Conservation (phyloP, 2,888 invertebrate species). For the Drosophila lutescens region DNA sequence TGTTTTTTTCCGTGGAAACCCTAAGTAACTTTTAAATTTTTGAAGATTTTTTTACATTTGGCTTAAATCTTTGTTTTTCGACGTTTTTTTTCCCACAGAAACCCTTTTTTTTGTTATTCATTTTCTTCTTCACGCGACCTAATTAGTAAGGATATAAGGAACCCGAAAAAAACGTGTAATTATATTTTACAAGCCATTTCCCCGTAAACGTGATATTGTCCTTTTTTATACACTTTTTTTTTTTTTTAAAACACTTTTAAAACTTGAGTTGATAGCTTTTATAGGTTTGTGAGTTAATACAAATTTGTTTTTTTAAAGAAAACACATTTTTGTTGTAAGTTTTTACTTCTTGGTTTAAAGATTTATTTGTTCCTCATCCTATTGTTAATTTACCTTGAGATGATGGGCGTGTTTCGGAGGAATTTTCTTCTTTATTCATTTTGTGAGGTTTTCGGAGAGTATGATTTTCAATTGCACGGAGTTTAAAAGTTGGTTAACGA, state of each 20-base stretch:
- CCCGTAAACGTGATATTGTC: conserved; percentile 14
- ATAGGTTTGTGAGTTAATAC: too few species aligned
- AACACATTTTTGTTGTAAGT: not conserved
- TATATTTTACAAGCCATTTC: conserved; percentile 21
- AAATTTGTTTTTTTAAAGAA: not conserved
- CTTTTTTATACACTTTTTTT: not conserved
- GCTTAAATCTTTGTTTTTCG: not conserved
- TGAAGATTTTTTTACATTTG: too few species aligned
- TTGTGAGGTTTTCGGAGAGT: not conserved
- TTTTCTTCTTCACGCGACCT: not conserved
- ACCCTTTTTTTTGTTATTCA: not conserved
- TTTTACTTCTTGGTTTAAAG: not conserved
- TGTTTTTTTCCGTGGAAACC: too few species aligned
- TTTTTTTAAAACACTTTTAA: not conserved
- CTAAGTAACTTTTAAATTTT: too few species aligned
- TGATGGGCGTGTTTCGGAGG: conserved; percentile 65
- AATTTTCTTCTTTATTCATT: conserved; percentile 79
- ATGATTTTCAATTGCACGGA: not conserved
- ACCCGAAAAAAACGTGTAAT: conserved; percentile 14
- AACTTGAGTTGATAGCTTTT: too few species aligned
- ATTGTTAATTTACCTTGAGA: conserved; percentile 70
- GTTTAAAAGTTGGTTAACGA: not conserved
- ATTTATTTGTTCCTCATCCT: not conserved
- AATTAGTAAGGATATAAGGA: conserved; percentile 2
- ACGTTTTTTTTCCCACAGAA: not conserved